Evolutionary conservation across 2,888 invertebrate genomes (phyloP).

Genomic region (Caenorhabditis sp.): DNA sequence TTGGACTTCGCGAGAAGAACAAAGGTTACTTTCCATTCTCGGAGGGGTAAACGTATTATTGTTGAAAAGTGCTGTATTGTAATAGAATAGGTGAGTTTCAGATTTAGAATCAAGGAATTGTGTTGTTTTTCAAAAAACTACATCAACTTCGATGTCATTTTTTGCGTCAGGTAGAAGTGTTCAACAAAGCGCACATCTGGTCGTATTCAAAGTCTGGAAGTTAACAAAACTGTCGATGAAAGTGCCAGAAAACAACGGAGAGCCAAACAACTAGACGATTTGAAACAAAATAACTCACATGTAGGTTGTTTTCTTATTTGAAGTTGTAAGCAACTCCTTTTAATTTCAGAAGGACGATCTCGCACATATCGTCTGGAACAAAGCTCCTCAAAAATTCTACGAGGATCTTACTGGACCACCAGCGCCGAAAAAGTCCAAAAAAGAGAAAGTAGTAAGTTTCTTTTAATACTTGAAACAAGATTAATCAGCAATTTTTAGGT

Average conservation of each 20-base stretch:
- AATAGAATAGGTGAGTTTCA: too few relatives aligned
- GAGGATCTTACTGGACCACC: slow-evolving; percentile 29
- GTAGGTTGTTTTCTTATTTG: slow-evolving; percentile 71
- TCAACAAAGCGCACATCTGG: slow-evolving; percentile 14
- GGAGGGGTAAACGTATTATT: too few relatives aligned
- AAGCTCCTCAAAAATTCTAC: slow-evolving; percentile 76
- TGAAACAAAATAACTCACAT: slow-evolving; percentile 86
- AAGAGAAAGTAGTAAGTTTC: background rate
- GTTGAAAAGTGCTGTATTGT: too few relatives aligned
- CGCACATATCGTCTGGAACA: slow-evolving; percentile 89
- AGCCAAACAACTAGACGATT: slow-evolving; percentile 81
- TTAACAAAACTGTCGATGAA: slow-evolving; percentile 33
- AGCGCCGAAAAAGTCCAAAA: slow-evolving; percentile 21
- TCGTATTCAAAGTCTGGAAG: slow-evolving; percentile 34
- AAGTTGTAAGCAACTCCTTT: background rate
- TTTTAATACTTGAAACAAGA: too few relatives aligned
- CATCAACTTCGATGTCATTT: too few relatives aligned
- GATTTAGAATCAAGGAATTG: too few relatives aligned
- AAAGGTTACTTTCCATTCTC: too few relatives aligned
- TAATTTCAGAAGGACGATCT: slow-evolving; percentile 85
- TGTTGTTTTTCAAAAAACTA: too few relatives aligned
- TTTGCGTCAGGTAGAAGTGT: background rate
- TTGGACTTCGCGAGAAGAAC: too few relatives aligned
- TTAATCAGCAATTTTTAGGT: background rate
- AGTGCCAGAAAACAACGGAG: slow-evolving; percentile 13